A percentile compares a stretch with the other conserved stretches of the same genome.
phyloP scores from a whole-genome alignment of 2,888 invertebrate genomes.

The Melanargia galathea region DNA sequence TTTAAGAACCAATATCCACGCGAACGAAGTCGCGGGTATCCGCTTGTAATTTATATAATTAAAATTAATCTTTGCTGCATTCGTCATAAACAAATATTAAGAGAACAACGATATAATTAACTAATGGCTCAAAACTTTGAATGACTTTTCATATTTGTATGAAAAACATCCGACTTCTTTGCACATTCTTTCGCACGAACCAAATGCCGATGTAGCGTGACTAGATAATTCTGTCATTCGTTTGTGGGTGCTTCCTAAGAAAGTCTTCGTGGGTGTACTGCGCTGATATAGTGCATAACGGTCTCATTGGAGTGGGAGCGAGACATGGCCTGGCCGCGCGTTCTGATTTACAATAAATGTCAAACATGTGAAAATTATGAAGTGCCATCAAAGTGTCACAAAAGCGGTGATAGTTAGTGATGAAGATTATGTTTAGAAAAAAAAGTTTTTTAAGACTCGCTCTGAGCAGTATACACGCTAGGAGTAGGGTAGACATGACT shows the following conservation, averaged over 20 bases:
- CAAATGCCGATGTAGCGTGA: constrained; percentile 41
- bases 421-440: too few relatives aligned
- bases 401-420: too few relatives aligned
- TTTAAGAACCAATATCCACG: too few relatives aligned
- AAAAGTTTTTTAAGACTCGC: too few relatives aligned
- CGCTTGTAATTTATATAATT: too few relatives aligned
- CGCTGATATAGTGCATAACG: constrained; percentile 45
- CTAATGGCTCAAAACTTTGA: background rate
- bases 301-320: constrained; percentile 44
- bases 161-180: background rate
- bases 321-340: constrained; percentile 32
- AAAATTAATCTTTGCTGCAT: too few relatives aligned
- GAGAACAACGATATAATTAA: too few relatives aligned
- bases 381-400: background rate
- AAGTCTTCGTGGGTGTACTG: constrained; percentile 55
- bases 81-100: too few relatives aligned
- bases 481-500: too few relatives aligned
- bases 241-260: constrained; percentile 55
- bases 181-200: constrained; percentile 34
- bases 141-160: background rate
- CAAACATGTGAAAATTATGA: constrained; percentile 18
- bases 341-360: constrained; percentile 31
- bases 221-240: constrained; percentile 46
- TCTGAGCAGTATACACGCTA: too few relatives aligned
- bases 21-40: too few relatives aligned